Percentiles rank a stretch among this genome's conserved stretches.
Evolutionary conservation across 2,888 invertebrate species (phyloP).

Genomic region (Patella caerulea): DNA sequence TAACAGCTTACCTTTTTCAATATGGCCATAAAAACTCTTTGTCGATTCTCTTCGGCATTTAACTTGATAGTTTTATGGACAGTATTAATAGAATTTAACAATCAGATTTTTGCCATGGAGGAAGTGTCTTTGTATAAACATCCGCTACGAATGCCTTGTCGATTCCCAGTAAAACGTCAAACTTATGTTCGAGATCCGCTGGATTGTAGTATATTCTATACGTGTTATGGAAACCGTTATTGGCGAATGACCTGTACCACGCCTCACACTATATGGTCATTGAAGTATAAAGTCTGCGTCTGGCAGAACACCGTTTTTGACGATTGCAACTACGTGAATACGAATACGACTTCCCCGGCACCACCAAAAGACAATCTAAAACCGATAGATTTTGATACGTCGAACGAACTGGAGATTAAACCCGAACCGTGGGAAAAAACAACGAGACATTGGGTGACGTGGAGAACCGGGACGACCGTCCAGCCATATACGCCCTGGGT

Average conservation of each 20-base stretch:
- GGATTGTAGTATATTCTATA: constrained; percentile 37
- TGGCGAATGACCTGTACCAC: constrained; percentile 34
- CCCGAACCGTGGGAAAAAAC: constrained; percentile 6
- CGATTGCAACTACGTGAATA: constrained; percentile 26
- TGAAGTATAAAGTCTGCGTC: constrained; percentile 42
- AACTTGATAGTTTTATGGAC: too few relatives aligned
- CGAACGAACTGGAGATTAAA: constrained; percentile 13
- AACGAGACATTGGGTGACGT: background rate
- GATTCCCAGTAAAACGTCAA: constrained; percentile 22
- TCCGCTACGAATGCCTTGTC: constrained; percentile 15
- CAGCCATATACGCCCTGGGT: background rate
- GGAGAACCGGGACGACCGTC: background rate
- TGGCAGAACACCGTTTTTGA: constrained; percentile 39
- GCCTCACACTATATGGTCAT: constrained; percentile 37
- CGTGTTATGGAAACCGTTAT: constrained; percentile 30
- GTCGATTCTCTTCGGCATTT: too few relatives aligned
- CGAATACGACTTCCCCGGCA: constrained; percentile 1
- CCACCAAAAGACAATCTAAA: background rate
- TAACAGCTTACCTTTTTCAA: too few relatives aligned
- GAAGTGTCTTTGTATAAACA: constrained; percentile 16
- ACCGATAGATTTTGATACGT: background rate
- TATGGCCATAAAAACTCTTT: too few relatives aligned
- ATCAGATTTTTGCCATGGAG: background rate
- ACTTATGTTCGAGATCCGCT: constrained; percentile 28
- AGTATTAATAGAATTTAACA: too few relatives aligned